A percentile compares a stretch with the other conserved stretches of the same genome.
These are phyloP conservation scores for Dastarcus helophoroides DNA, from an alignment of 2,888 invertebrate genomes.

Conservation along the genomic window DNA sequence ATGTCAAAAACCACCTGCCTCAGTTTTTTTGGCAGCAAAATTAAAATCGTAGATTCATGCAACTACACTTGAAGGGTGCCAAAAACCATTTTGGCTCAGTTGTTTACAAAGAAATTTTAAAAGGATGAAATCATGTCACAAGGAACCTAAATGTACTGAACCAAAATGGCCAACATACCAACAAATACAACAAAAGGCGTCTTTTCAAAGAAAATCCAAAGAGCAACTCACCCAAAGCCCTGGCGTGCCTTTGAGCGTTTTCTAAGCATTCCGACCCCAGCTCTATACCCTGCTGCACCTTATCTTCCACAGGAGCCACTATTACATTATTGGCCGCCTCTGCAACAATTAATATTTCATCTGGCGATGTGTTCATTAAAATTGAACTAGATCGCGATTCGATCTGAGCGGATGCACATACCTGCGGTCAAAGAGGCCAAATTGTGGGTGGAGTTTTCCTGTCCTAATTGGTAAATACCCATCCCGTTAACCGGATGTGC, in stretches of 20 bases:
- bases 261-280: conserved; percentile 53
- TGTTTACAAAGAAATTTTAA: too few species aligned
- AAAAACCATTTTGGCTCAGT: too few species aligned
- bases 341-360: not conserved
- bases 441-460: conserved; percentile 24
- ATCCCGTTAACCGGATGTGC: conserved; percentile 79
- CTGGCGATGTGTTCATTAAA: not conserved
- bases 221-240: conserved; percentile 30
- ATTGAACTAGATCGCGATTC: not conserved
- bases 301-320: conserved; percentile 1
- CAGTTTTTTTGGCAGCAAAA: too few species aligned
- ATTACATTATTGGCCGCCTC: not conserved
- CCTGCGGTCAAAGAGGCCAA: conserved; percentile 25
- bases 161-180: too few species aligned
- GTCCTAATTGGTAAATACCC: conserved; percentile 25
- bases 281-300: conserved; percentile 47
- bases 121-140: too few species aligned
- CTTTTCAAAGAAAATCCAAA: too few species aligned
- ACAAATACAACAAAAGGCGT: too few species aligned
- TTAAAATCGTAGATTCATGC: too few species aligned
- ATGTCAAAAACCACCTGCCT: too few species aligned
- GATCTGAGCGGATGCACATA: conserved; percentile 12
- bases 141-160: too few species aligned
- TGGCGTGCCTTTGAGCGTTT: conserved; percentile 31
- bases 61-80: too few species aligned